phyloP scores from a whole-genome alignment of 2,888 invertebrate species.

The Stenotaenia linearis region DNA sequence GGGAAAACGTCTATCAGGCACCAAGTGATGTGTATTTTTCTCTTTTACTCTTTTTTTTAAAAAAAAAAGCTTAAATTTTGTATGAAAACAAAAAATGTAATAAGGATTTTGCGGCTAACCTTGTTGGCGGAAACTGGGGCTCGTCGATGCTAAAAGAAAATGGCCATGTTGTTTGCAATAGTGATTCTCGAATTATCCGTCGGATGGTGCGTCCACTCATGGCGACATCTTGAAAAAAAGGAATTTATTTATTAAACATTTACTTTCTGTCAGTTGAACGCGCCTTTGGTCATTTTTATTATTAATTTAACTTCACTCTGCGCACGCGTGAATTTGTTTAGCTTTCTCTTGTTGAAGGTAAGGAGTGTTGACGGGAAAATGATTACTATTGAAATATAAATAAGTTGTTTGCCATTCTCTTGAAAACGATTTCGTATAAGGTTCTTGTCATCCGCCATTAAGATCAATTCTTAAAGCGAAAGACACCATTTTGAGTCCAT shows the following conservation, averaged over 20 bases:
- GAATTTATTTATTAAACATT: not conserved
- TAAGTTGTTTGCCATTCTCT: not conserved
- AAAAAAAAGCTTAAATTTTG: too few relatives aligned
- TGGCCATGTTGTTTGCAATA: constrained; percentile 42
- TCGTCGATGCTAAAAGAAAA: constrained; percentile 41
- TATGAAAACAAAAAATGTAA: constrained; percentile 12
- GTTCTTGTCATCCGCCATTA: not conserved
- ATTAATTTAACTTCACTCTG: too few relatives aligned
- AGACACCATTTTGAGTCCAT: not conserved
- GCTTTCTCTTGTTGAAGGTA: too few relatives aligned
- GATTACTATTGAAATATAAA: not conserved
- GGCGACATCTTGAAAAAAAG: not conserved
- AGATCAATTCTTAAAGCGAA: not conserved
- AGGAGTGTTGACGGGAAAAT: too few relatives aligned
- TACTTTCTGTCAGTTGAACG: not conserved
- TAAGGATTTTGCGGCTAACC: not conserved
- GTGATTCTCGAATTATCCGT: constrained; percentile 40
- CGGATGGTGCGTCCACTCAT: constrained; percentile 36
- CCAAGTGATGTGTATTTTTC: not conserved
- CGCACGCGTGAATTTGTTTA: too few relatives aligned
- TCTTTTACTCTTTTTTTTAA: not conserved
- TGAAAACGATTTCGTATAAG: not conserved
- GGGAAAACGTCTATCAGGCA: not conserved
- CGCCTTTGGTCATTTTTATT: too few relatives aligned
- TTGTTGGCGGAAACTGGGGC: constrained; percentile 32